Evolutionary conservation across 2,797 vertebrate species (phyloP), one percentile per base, ranked within the genome.

Genomic region (Gambusia yucatana): DNA sequence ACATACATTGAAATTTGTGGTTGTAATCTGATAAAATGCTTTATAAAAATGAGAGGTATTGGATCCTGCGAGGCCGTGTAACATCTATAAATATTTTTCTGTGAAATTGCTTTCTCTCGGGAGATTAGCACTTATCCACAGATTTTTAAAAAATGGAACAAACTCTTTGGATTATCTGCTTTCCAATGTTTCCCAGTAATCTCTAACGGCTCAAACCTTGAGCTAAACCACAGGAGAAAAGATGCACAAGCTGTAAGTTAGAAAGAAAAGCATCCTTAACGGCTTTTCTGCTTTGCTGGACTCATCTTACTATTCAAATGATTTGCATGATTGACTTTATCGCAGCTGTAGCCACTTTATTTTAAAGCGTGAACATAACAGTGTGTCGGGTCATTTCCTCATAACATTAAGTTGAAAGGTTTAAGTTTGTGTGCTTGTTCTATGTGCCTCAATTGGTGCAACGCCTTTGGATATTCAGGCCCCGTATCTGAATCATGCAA

Each of bases 381-480:
- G 28, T 50, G 83, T 57, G 80, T 86, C 41, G 79, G 80, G 77
- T 79, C 86, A 80, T 90, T 92, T 77, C 70, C 81, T 74, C 39
- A 81, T 79, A 82, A 75, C 72, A 85, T 86, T 79, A 76, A 80
- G 73, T 78, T 86, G 84, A 79, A 84, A 67, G 67, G 30, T 79
- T 63, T 77, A 82, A 73, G 17, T 83, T 39, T 39, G 65, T 71
- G 8, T 41, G 55, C 74, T 86, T 57, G 70, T 50, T 86, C 47
- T 59, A 44, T 1, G 78, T 73, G 46, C 73, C 22, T 41, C 67
- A 83, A 72, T 52, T 84, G 73, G 39, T 57, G 6, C 73, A 72
- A 44, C 10, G 4, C 17, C 11, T 36, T 77, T 0, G 50, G 57
- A 79, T 77, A 43, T 72, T 78, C 46, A 30, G 33, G 36, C 57